Conservation (phyloP, 1,140 invertebrate species). For the Helicoverpa armigera region DNA sequence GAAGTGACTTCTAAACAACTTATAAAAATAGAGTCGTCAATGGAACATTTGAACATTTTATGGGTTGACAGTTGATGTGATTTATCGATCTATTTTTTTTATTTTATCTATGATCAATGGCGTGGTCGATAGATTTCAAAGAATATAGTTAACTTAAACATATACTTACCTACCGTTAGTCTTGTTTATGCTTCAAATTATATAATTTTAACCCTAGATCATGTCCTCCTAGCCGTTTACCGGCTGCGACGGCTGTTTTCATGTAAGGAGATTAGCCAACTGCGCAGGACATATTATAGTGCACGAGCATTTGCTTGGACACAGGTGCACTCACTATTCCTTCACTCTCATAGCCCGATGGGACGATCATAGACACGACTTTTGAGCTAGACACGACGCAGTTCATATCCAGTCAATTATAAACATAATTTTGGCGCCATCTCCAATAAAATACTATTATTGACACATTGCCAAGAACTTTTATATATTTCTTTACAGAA, state of each 20-base stretch:
- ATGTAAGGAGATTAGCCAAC: too few species aligned
- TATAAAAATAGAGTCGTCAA: conserved; percentile 15
- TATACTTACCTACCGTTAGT: background rate
- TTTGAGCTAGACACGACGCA: too few species aligned
- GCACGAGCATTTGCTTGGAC: too few species aligned
- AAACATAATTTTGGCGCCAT: background rate
- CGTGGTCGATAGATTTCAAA: background rate
- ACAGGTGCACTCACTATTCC: too few species aligned
- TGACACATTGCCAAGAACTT: conserved; percentile 5
- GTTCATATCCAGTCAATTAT: background rate
- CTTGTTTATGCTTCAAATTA: background rate
- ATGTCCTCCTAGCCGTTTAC: too few species aligned
- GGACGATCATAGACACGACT: too few species aligned
- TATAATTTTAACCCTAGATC: too few species aligned
- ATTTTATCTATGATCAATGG: background rate
- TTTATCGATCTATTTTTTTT: conserved; percentile 12
- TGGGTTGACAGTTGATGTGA: background rate
- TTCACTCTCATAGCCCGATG: too few species aligned
- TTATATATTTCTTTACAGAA: background rate
- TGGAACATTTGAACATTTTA: conserved; percentile 23
- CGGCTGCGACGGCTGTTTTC: too few species aligned
- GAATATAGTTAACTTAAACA: background rate
- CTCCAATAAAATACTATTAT: background rate
- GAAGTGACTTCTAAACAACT: conserved; percentile 7
- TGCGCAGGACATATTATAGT: too few species aligned